Evolutionary conservation across 2,797 vertebrate genomes (phyloP).

Genomic region (Malacoraja senta): DNA sequence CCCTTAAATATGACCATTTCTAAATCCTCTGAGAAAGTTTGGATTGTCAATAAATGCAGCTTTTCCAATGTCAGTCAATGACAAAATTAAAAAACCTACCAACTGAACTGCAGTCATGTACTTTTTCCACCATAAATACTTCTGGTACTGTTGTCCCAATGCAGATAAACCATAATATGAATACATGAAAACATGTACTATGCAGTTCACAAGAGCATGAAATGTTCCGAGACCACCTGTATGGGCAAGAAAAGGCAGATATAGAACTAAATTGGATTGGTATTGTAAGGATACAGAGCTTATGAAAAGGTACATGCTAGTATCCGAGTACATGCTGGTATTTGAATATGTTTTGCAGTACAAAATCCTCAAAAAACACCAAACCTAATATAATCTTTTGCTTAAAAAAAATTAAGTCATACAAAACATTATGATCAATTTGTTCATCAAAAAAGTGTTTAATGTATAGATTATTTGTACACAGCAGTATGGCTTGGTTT

Average conservation of each 20-base stretch:
- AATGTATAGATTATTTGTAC: no score
- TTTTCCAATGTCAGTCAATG: background rate
- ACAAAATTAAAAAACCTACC: conserved; percentile 59
- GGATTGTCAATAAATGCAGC: background rate
- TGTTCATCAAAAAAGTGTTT: background rate
- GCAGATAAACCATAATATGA: conserved; percentile 85
- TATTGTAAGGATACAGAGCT: no score
- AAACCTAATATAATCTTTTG: no score
- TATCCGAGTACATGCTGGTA: no score
- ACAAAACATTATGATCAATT: background rate
- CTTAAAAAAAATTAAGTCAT: background rate
- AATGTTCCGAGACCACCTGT: conserved; percentile 90
- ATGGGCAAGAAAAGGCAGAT: conserved; percentile 12
- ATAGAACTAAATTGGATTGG: background rate
- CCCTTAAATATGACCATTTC: background rate
- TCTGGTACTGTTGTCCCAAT: conserved; percentile 81
- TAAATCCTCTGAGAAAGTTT: background rate
- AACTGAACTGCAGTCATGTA: conserved; percentile 88
- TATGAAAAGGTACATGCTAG: no score
- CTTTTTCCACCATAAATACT: conserved; percentile 97
- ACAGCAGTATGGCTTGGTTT: no score
- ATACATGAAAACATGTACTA: conserved; percentile 93
- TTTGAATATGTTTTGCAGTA: no score
- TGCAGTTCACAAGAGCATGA: conserved; percentile 80
- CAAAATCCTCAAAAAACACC: no score